Evolutionary conservation across 2,113 vertebrate species (phyloP).

Genomic region (Leiothrix lutea): DNA sequence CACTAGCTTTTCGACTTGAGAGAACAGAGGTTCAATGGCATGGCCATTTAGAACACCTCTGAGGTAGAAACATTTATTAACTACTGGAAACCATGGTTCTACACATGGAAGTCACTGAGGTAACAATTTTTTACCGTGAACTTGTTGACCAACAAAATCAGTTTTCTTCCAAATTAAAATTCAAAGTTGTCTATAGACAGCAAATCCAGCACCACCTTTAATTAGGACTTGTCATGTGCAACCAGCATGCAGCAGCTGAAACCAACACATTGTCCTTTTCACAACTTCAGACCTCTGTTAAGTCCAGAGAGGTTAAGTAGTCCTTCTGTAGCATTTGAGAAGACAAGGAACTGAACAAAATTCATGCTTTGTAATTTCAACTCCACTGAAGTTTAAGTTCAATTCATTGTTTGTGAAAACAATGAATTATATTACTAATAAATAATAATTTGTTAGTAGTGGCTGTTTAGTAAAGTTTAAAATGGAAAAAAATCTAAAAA

Average conservation of each 20-base stretch:
- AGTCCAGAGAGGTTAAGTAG: background rate
- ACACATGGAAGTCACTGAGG: background rate
- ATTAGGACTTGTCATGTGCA: background rate
- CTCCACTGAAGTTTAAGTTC: background rate
- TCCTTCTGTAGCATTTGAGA: background rate
- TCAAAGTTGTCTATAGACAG: background rate
- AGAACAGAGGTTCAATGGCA: background rate
- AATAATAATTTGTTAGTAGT: background rate
- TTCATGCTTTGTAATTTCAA: background rate
- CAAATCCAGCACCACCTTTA: background rate
- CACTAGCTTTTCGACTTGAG: background rate
- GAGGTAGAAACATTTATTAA: background rate
- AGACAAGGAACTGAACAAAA: background rate
- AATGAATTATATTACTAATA: background rate
- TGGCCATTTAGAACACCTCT: background rate
- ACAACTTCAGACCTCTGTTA: background rate
- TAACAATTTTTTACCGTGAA: background rate
- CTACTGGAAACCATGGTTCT: background rate
- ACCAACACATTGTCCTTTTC: background rate
- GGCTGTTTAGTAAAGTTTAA: background rate
- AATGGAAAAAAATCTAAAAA: background rate
- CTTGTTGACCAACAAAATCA: background rate
- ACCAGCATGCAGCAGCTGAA: fast-evolving
- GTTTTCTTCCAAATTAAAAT: background rate
- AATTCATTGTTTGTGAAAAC: background rate